phyloP scores from a whole-genome alignment of 2,888 invertebrate species.

The Arge pagana region DNA sequence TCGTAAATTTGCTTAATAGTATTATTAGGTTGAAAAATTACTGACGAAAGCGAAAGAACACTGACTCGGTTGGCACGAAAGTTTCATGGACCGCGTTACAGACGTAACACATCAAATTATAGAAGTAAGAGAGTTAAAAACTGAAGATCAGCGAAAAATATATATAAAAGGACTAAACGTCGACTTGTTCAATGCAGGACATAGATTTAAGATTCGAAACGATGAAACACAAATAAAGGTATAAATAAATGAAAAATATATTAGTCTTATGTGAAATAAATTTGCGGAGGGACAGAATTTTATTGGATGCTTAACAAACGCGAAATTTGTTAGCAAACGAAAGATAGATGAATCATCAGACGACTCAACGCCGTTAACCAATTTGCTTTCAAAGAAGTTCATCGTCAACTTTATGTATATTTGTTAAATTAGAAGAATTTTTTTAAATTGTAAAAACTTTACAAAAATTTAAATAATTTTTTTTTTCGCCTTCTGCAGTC shows the following conservation, averaged over 20 bases:
- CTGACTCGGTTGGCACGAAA: slow-evolving; percentile 34
- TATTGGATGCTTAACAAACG: too few relatives aligned
- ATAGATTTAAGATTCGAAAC: slow-evolving; percentile 19
- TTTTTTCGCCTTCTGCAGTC: too few relatives aligned
- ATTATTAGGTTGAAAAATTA: neutral
- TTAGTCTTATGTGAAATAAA: neutral
- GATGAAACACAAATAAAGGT: slow-evolving; percentile 1
- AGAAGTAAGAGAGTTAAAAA: neutral
- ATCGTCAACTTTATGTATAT: too few relatives aligned
- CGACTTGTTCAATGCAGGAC: slow-evolving; percentile 34
- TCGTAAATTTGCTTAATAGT: too few relatives aligned
- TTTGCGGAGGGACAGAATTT: too few relatives aligned
- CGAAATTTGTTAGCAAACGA: too few relatives aligned
- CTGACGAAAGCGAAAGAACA: slow-evolving; percentile 10
- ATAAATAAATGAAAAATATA: neutral
- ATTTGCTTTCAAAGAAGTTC: neutral
- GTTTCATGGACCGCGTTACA: slow-evolving; percentile 26
- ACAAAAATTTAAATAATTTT: too few relatives aligned
- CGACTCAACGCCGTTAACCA: neutral
- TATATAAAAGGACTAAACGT: slow-evolving; percentile 33
- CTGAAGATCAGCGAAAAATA: slow-evolving; percentile 13
- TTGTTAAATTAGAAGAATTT: too few relatives aligned
- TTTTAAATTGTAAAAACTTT: too few relatives aligned
- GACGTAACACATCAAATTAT: too few relatives aligned
- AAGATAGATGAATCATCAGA: too few relatives aligned